Evolutionary conservation across 2,797 vertebrate species (phyloP), one percentile per base, ranked within the genome.

Genomic region (Bufotes viridis): DNA sequence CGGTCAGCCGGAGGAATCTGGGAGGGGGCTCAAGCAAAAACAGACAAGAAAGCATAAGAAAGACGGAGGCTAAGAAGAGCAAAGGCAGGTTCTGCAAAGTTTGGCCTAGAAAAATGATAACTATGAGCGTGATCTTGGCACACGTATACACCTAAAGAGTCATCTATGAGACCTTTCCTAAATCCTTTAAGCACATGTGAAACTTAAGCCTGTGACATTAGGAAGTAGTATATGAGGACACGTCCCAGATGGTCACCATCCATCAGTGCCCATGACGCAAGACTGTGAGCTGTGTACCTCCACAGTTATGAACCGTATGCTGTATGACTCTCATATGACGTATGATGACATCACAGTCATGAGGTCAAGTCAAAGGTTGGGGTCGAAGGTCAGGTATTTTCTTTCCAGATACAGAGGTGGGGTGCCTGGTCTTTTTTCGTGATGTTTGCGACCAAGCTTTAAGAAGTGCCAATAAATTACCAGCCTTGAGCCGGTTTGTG

Each of bases 131-230:
- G 7, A 8, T 22, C 20, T 5, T 9, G 61, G 22, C 22, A 22
- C 61, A 22, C 1, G 8, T 10, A 22, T n/a, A 63, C 4, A 63
- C 22, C n/a, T 12, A 58, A 58, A 17, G 57, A 58, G 57, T 58
- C 63, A 22, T 55, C 24, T 72, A 14, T 9, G 18, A 55, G 84
- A 78, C 24, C 18, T 57, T 67, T 67, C 72, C 24, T 15, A 29
- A 63, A 55, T 51, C 57, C 49, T 78, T 57, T 51, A 72, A 34
- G 67, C 67, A 42, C 86, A 82, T 3, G 17, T 82, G 86, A 82
- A 82, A 87, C 51, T 26, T 3, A 69, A 87, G 49, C 58, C 18
- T 11, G 12, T 9, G 51, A 51, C 18, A 76, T 34, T 42, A 22
- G 60, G 80, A 83, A 57, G 86, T 42, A 4, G 22, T 78, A 69